Evolutionary conservation across 2,113 vertebrate species (phyloP).

Genomic region (Phalacrocorax brasilianus): DNA sequence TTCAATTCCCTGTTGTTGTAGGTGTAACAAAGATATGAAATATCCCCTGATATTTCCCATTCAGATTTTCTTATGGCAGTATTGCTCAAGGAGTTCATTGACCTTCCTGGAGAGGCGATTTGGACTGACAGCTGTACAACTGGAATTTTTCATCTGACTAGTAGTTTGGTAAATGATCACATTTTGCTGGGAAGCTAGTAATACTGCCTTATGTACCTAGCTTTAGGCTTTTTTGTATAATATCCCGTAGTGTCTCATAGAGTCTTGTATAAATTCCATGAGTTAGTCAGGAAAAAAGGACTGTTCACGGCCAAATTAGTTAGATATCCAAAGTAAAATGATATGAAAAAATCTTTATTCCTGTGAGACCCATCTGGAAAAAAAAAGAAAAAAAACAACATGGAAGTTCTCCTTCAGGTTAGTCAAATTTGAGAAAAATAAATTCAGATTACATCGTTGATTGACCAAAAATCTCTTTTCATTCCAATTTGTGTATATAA

Average conservation of each 20-base stretch:
- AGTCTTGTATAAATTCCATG: background rate
- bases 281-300: background rate
- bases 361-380: background rate
- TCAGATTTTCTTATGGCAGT: background rate
- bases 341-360: background rate
- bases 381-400: background rate
- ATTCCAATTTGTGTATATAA: background rate
- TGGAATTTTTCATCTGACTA: background rate
- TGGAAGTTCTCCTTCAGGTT: background rate
- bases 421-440: background rate
- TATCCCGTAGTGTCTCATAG: background rate
- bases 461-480: background rate
- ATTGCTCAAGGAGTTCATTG: background rate
- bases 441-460: accelerated
- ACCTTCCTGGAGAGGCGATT: background rate
- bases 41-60: background rate
- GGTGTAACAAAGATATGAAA: background rate
- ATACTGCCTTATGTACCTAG: background rate
- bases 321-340: background rate
- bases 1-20: background rate
- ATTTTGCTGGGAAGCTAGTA: background rate
- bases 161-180: background rate
- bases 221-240: background rate
- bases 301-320: background rate
- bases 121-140: background rate